Percentiles rank a stretch among this genome's conserved stretches.
phyloP scores from a whole-genome alignment of 2,888 invertebrate species.

The Aricia artaxerxes region DNA sequence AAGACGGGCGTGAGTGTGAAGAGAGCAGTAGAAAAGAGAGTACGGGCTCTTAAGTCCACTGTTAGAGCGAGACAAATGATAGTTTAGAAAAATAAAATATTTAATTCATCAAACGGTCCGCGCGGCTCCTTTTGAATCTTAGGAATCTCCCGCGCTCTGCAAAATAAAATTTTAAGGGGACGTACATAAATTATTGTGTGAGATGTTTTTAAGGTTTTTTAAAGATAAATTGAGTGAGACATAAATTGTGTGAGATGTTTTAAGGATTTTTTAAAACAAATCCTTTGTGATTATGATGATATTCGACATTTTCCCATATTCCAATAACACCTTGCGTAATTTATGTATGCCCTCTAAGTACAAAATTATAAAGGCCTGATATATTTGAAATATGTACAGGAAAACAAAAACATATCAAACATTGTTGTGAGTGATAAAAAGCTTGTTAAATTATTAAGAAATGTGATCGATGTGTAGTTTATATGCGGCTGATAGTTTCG shows the following conservation, averaged over 20 bases:
- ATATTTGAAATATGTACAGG: not conserved
- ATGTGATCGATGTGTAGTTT: not conserved
- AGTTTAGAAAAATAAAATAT: not conserved
- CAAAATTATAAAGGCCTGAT: not conserved
- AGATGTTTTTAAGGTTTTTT: too few species aligned
- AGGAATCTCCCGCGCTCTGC: not conserved
- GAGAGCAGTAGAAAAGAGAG: too few species aligned
- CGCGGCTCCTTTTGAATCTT: not conserved
- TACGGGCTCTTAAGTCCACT: not conserved
- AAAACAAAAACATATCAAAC: slow-evolving; percentile 10
- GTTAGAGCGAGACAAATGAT: not conserved
- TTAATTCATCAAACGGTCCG: not conserved
- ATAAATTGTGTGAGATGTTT: too few species aligned
- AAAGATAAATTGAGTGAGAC: too few species aligned
- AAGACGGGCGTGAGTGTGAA: too few species aligned
- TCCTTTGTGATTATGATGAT: too few species aligned
- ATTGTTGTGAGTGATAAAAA: not conserved
- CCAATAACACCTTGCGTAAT: not conserved
- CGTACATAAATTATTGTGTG: too few species aligned
- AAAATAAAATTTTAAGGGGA: not conserved
- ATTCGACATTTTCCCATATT: too few species aligned
- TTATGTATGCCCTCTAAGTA: not conserved
- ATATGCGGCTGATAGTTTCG: not conserved
- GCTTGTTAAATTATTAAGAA: not conserved
- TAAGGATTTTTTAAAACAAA: too few species aligned